Evolutionary conservation across 2,113 vertebrate genomes (phyloP).

Genomic region (Phaethornis superciliosus): DNA sequence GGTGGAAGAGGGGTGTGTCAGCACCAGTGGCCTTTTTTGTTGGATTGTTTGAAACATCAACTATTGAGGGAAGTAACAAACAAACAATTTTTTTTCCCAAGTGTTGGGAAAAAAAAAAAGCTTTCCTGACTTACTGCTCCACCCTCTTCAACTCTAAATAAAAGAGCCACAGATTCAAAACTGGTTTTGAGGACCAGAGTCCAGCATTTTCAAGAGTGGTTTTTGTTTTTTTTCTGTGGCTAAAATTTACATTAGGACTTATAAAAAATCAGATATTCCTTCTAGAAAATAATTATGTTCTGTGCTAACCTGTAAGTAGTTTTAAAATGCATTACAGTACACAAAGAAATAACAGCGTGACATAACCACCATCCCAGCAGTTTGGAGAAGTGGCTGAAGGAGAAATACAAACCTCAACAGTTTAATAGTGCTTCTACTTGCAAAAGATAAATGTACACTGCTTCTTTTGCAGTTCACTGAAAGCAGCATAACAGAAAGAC

Average conservation of each 20-base stretch:
- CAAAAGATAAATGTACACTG: fast-evolving
- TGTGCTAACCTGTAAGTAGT: not conserved
- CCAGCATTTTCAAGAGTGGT: not conserved
- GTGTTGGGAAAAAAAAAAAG: not conserved
- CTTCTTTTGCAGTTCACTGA: not conserved
- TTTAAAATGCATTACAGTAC: not conserved
- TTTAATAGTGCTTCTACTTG: not conserved
- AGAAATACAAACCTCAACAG: not conserved
- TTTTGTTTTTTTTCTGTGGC: not conserved
- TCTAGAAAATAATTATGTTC: not conserved
- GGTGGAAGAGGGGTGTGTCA: not conserved
- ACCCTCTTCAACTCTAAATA: not conserved
- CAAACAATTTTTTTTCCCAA: not conserved
- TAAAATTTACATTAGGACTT: not conserved
- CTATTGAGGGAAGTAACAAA: conserved; percentile 4
- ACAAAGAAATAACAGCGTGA: not conserved
- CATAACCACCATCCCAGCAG: not conserved
- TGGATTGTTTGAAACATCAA: conserved; percentile 14
- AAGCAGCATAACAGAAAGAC: not conserved
- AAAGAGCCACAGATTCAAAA: not conserved
- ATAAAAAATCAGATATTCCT: not conserved
- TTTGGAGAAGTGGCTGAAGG: not conserved
- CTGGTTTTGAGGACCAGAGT: not conserved
- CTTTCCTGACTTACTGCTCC: not conserved
- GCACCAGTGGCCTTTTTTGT: not conserved